Evolutionary conservation across 92 coral and sea anemone genomes (phyloP), one percentile per base, ranked within the genome.

Genomic region (Zoanthus solanderi): DNA sequence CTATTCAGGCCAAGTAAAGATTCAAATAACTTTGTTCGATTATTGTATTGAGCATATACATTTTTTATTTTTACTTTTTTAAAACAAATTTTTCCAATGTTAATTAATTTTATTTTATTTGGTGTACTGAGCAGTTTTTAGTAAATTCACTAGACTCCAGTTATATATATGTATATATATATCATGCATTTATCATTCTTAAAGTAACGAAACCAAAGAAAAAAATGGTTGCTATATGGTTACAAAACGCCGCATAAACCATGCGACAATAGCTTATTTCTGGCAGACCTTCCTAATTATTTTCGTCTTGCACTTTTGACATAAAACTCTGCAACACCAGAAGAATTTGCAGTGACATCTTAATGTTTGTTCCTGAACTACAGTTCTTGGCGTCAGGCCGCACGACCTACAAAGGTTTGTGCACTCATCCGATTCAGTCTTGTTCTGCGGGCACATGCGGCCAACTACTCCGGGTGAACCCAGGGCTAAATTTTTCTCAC

Each of bases 311-410:
- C 98, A 96, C 6, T 52, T 72, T n/a, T 85, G 67, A 17, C 98
- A 96, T 28, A 63, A 54, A 12, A 96, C 98, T 4, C 72, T 71
- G 72, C 98, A 96, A 87, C 98, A 96, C 98, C 98, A 96, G 12
- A 83, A 87, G 66, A 96, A 96, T 88, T 93, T 89, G 78, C 98
- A 96, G 37, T 85, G 90, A 75, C 98, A 96, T 14, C 93, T 94
- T 9, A 74, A 74, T 18, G 74, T 87, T 50, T 90, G 79, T 23
- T 18, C 66, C 4, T 88, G 72, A 16, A 65, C 79, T 2, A 71
- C 73, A 11, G 58, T 44, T 42, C 75, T 28, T 66, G 86, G 84
- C 57, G 28, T 10, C 76, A 94, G 71, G 9, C 71, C 78, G 45
- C 98, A 96, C 7, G 94, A 76, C 15, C 85, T 83, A 76, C 98